These are phyloP conservation scores for Drosophila acutilabella DNA, from an alignment of 2,888 invertebrate species.

Conservation along the genomic window DNA sequence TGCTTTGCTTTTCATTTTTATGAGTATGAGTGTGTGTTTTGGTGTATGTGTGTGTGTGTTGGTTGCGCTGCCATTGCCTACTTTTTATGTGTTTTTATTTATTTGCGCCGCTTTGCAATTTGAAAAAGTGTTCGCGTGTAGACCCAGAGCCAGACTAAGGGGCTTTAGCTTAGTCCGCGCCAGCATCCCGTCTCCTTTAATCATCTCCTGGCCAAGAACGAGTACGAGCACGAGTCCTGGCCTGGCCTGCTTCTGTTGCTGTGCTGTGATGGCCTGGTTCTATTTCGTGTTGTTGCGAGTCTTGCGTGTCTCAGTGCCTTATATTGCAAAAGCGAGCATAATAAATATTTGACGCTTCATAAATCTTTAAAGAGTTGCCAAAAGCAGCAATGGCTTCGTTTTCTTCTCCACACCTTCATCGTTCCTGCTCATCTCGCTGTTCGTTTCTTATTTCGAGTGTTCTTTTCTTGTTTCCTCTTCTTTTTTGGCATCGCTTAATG, in stretches of 20 bases:
- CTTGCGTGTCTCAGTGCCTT: conserved; percentile 78
- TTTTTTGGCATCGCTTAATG: conserved; percentile 61
- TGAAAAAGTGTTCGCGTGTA: conserved; percentile 76
- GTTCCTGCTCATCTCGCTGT: not conserved
- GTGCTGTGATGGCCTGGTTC: conserved; percentile 33
- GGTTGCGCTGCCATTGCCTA: conserved; percentile 65
- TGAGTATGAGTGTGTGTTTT: conserved; percentile 34
- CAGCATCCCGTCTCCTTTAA: conserved; percentile 27
- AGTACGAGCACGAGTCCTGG: not conserved
- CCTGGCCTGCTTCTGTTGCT: conserved; percentile 10
- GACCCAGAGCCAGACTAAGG: conserved; percentile 49
- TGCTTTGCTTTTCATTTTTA: conserved; percentile 70
- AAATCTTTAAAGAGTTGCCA: conserved; percentile 83
- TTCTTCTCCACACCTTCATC: not conserved
- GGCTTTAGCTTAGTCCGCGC: conserved; percentile 54
- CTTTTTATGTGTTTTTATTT: conserved; percentile 80
- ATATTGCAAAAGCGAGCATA: conserved; percentile 83
- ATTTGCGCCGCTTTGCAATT: conserved; percentile 81
- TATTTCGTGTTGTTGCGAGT: conserved; percentile 69
- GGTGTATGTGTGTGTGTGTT: conserved; percentile 12
- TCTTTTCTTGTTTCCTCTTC: not conserved
- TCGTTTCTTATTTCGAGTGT: conserved; percentile 41
- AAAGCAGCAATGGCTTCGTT: conserved; percentile 46
- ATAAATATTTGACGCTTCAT: conserved; percentile 84
- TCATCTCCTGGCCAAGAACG: conserved; percentile 12